phyloP scores from a whole-genome alignment of 2,888 invertebrate genomes.

The Caenorhabditis zanzibari region DNA sequence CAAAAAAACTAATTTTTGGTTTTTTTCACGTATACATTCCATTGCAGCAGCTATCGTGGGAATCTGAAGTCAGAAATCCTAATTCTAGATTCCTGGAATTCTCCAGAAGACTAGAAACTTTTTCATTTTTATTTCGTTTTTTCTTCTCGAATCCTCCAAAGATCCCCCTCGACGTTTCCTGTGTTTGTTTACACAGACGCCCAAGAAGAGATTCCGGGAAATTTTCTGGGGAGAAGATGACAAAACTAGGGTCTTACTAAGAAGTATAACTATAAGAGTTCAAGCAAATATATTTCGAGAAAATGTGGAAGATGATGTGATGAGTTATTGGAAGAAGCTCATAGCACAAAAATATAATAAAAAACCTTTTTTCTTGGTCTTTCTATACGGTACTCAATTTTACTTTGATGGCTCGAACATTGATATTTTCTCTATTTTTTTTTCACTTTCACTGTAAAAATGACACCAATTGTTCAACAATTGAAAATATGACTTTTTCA shows the following conservation, averaged over 20 bases:
- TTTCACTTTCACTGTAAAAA: no score
- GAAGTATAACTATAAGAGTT: constrained; percentile 26
- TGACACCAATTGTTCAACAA: no score
- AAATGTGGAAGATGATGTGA: not conserved
- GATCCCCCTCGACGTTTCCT: not conserved
- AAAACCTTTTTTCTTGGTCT: not conserved
- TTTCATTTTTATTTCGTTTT: not conserved
- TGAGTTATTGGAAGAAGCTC: not conserved
- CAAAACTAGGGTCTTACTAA: constrained; percentile 3
- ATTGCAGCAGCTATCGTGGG: not conserved
- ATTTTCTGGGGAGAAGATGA: not conserved
- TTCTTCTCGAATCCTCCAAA: constrained; percentile 5
- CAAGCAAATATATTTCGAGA: constrained; percentile 22
- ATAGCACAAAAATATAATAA: not conserved
- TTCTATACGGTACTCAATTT: not conserved
- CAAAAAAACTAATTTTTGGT: not conserved
- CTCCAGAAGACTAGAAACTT: not conserved
- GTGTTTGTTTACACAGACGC: constrained; percentile 25
- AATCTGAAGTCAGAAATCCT: not conserved
- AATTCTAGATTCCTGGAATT: not conserved
- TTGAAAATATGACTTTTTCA: no score
- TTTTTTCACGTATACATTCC: not conserved
- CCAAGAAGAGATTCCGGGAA: constrained; percentile 17
- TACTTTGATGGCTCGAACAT: not conserved
- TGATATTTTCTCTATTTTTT: not conserved